A percentile compares a stretch with the other conserved stretches of the same genome.
These are phyloP conservation scores for Adelosebastes latens DNA, from an alignment of 2,797 vertebrate species.

Conservation along the genomic window DNA sequence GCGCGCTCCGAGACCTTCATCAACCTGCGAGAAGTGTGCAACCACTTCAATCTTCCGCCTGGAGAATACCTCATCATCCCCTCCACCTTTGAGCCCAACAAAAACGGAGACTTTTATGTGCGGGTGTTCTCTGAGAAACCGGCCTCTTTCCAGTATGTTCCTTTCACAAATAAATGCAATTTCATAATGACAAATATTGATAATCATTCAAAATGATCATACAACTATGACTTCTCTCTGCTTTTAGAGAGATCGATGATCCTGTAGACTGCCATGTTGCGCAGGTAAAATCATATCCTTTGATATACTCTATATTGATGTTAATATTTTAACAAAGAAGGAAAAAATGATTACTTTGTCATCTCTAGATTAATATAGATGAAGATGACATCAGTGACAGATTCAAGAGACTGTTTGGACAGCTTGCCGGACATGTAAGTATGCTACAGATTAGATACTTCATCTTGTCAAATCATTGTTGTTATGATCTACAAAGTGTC, in stretches of 20 bases:
- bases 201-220: background rate
- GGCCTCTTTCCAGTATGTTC: constrained; percentile 72
- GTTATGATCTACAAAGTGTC: background rate
- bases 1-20: constrained; percentile 80
- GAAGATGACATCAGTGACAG: constrained; percentile 84
- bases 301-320: background rate
- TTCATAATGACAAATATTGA: background rate
- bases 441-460: background rate
- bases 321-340: background rate
- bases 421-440: constrained; percentile 88
- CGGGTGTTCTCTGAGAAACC: constrained; percentile 83
- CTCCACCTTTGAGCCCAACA: constrained; percentile 81
- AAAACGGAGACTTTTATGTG: constrained; percentile 80
- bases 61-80: constrained; percentile 83
- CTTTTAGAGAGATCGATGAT: constrained; percentile 87
- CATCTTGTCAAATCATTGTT: background rate
- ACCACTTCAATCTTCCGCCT: constrained; percentile 75
- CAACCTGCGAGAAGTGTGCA: constrained; percentile 78
- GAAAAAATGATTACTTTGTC: background rate
- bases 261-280: constrained; percentile 82
- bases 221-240: constrained; percentile 9
- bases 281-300: constrained; percentile 45
- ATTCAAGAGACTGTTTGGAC: constrained; percentile 85
- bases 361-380: constrained; percentile 75
- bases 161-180: background rate